phyloP scores from a whole-genome alignment of 2,888 invertebrate genomes.

The Bombylius major region DNA sequence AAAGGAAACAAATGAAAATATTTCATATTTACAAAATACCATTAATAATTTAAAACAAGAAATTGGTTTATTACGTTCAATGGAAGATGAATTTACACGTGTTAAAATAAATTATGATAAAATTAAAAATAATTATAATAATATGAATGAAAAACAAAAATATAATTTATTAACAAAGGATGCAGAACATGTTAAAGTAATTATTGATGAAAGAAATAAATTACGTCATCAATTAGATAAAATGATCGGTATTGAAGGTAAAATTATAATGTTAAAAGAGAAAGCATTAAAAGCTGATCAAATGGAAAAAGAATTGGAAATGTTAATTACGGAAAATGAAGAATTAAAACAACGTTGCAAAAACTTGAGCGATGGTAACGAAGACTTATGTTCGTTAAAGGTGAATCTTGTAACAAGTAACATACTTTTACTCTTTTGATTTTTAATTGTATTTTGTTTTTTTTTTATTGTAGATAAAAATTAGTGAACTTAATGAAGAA shows the following conservation, averaged over 20 bases:
- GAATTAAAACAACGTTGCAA: background rate
- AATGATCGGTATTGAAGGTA: slow-evolving; percentile 9
- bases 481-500: slow-evolving; percentile 4
- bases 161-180: background rate
- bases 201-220: slow-evolving; percentile 4
- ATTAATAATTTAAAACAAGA: slow-evolving; percentile 6
- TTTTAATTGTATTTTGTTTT: background rate
- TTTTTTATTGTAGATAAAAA: slow-evolving; percentile 2
- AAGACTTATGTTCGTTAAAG: too few species aligned
- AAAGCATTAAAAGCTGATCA: slow-evolving; percentile 7
- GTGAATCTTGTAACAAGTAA: too few species aligned
- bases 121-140: background rate
- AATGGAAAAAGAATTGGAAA: slow-evolving; percentile 6
- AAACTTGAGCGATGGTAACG: background rate
- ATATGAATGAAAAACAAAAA: background rate
- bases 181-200: background rate
- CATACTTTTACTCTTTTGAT: too few species aligned
- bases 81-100: slow-evolving; percentile 2
- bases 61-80: slow-evolving; percentile 1
- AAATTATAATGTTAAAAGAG: slow-evolving; percentile 7
- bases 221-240: slow-evolving; percentile 6
- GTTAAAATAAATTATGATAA: slow-evolving; percentile 1
- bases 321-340: background rate
- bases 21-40: slow-evolving; percentile 2
- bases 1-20: slow-evolving; percentile 4